phyloP scores from a whole-genome alignment of 2,797 vertebrate species.

The Chromis chromis region DNA sequence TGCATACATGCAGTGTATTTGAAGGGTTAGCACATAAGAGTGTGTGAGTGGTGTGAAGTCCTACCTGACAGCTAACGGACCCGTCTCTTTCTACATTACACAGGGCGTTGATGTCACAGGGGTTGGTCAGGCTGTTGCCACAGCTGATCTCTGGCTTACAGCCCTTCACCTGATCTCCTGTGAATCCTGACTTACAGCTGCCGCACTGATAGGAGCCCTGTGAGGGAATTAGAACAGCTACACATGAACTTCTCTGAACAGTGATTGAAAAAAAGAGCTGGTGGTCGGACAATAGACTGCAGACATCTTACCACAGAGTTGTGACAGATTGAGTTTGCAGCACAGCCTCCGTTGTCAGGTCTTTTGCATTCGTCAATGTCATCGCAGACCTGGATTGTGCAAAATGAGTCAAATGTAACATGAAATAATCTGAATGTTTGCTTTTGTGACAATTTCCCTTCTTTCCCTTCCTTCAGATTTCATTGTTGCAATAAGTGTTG shows the following conservation, averaged over 20 bases:
- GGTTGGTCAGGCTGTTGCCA: slow-evolving; percentile 90
- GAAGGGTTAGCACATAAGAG: neutral
- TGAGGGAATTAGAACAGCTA: slow-evolving; percentile 18
- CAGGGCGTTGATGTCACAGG: slow-evolving; percentile 91
- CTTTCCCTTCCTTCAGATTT: neutral
- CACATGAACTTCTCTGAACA: neutral
- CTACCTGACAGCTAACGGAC: slow-evolving; percentile 90
- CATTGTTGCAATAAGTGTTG: neutral
- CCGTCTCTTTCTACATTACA: slow-evolving; percentile 90
- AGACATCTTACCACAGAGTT: slow-evolving; percentile 91
- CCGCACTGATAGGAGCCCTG: slow-evolving; percentile 96
- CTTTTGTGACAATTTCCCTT: neutral
- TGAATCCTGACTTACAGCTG: slow-evolving; percentile 91
- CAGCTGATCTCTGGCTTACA: slow-evolving; percentile 92
- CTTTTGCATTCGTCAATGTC: slow-evolving; percentile 95
- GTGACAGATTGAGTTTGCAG: slow-evolving; percentile 92
- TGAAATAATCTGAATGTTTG: neutral
- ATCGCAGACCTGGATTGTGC: slow-evolving; percentile 81
- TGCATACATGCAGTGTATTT: slow-evolving; percentile 1
- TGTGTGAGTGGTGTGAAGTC: slow-evolving; percentile 34
- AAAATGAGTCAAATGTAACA: neutral
- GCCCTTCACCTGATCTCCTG: slow-evolving; percentile 91
- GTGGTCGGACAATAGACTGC: neutral
- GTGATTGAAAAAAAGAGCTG: neutral
- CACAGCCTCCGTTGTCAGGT: slow-evolving; percentile 90